Base-by-base conservation (phyloP, 1,140 invertebrate species). In the Leucophenga varia region DNA sequence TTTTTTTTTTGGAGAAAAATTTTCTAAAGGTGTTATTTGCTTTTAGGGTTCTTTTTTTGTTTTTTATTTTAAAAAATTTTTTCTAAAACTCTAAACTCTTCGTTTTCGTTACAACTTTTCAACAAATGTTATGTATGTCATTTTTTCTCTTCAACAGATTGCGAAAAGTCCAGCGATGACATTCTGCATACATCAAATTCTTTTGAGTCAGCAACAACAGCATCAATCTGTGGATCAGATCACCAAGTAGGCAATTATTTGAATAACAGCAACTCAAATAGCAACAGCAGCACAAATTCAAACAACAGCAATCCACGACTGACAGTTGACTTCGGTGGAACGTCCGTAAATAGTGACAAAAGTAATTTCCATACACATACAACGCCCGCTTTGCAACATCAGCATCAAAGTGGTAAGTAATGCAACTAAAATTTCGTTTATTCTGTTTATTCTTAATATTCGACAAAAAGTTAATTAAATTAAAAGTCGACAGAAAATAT, bases 171-270 rank as follows among this genome's bases (percentile, higher is more conserved):
- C 31, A 74, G 83, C 68, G 85, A 86, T 69, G 86, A 86, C 63
- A 81, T 83, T 65, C 60, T 68, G 32, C 63, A 61, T 6, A 75
- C 78, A 28, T 75, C 79, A 42, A 85, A 81, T 72, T 80, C 89
- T 59, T 90, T 89, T 79, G 87, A 90, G 59, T 83, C 85, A 50
- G 83, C 50, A 8, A 39, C 40, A 10, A 65, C 57, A 18, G 55
- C 54, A 42, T 72, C 70, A 51, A 54, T 89, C 58, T 89, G 87
- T 72, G 86, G 89, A 59, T 87, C 87, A 51, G 89, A 91, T 72
- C 70, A 72, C 48, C 69, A 72, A 64, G 79, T 89, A 57, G 81
- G 79, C 47, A 84, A 86, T 61, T 86, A 86, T 71, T 78, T 87
- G 59, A 84, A 83, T 68, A 78, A 41, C 47, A 57, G 47, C 39